Evolutionary conservation across 1,140 invertebrate species (phyloP).

Genomic region (Musca vetustissima): DNA sequence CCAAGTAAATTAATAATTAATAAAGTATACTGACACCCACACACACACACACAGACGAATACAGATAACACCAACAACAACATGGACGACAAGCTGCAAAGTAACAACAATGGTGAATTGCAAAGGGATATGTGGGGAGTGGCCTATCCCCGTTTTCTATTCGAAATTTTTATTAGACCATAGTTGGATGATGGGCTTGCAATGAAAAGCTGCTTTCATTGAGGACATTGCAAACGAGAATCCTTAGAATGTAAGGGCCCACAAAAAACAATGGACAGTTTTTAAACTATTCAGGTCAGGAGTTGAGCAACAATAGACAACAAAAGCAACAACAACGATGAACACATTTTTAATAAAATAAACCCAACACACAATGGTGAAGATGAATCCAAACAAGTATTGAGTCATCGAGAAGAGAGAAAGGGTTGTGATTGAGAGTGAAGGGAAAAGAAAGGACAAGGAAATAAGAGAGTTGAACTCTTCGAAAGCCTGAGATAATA

Average conservation of each 20-base stretch:
- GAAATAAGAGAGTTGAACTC: too few species aligned
- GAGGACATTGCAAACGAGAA: not conserved
- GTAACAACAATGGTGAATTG: too few species aligned
- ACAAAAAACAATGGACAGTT: constrained; percentile 17
- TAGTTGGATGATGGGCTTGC: not conserved
- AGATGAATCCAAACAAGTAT: not conserved
- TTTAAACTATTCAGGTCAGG: constrained; percentile 8
- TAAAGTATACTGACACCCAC: not conserved
- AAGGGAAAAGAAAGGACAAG: not conserved
- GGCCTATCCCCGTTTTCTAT: not conserved
- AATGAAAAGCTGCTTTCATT: not conserved
- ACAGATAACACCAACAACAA: not conserved
- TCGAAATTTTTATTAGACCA: not conserved
- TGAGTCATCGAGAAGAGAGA: not conserved
- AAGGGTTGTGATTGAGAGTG: not conserved
- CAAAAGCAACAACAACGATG: not conserved
- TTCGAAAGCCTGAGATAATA: too few species aligned
- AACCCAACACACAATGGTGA: not conserved
- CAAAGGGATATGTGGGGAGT: too few species aligned
- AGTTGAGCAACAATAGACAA: not conserved
- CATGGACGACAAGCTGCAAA: not conserved
- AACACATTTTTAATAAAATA: constrained; percentile 1
- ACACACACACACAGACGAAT: not conserved
- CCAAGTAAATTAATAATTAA: constrained; percentile 16
- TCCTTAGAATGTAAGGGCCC: not conserved